phyloP scores from a whole-genome alignment of 2,797 vertebrate genomes.

The Limnodromus scolopaceus region DNA sequence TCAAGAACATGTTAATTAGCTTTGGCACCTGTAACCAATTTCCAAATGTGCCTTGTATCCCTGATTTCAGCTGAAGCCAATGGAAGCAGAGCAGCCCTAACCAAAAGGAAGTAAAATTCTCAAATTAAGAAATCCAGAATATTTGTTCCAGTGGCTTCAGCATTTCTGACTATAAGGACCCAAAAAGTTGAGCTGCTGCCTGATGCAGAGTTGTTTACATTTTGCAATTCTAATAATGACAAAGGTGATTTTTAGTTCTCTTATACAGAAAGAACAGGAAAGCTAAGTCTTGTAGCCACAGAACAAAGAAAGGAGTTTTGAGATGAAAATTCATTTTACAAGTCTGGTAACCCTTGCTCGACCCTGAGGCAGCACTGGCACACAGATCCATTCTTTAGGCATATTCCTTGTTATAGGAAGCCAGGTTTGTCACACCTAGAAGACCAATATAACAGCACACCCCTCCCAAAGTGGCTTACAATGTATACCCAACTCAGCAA shows the following conservation, averaged over 20 bases:
- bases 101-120: neutral
- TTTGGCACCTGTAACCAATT: neutral
- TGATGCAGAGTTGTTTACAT: neutral
- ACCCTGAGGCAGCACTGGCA: neutral
- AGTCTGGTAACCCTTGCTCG: neutral
- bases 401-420: neutral
- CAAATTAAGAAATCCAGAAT: neutral
- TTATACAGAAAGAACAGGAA: neutral
- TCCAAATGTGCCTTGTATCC: neutral
- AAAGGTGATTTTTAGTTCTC: neutral
- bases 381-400: neutral
- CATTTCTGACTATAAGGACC: neutral
- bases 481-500: neutral
- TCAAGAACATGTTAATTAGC: neutral
- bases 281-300: neutral
- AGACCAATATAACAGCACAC: rapidly evolving
- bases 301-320: neutral
- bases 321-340: neutral
- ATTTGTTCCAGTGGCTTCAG: neutral
- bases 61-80: neutral
- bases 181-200: neutral
- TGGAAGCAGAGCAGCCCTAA: neutral
- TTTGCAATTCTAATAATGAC: neutral
- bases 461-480: neutral
- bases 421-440: neutral